Evolutionary conservation across 2,113 vertebrate genomes (phyloP).

Genomic region (Tympanuchus pallidicinctus): DNA sequence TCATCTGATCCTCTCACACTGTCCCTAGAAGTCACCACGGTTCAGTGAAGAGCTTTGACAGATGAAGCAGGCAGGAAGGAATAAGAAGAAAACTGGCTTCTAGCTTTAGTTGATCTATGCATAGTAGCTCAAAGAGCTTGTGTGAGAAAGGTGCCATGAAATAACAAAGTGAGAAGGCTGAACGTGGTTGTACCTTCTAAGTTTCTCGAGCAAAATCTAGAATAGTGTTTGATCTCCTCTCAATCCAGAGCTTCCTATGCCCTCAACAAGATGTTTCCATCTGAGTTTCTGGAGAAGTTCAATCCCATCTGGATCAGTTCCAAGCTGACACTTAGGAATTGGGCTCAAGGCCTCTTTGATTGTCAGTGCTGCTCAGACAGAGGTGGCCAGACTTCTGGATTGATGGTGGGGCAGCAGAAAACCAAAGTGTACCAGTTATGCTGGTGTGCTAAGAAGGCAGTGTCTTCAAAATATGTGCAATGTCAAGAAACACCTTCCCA

Average conservation of each 20-base stretch:
- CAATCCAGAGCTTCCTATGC: not conserved
- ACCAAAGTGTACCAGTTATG: not conserved
- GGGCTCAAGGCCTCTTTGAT: not conserved
- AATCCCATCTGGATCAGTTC: not conserved
- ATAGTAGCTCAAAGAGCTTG: not conserved
- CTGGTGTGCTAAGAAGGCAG: not conserved
- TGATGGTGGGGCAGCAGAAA: not conserved
- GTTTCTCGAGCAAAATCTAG: not conserved
- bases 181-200: not conserved
- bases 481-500: constrained; percentile 29
- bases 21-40: constrained; percentile 27
- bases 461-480: not conserved
- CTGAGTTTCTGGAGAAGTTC: not conserved
- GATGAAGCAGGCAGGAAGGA: constrained; percentile 22
- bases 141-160: not conserved
- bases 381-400: not conserved
- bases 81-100: constrained; percentile 15
- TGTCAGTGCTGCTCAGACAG: not conserved
- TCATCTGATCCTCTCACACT: constrained; percentile 41
- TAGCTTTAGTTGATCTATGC: not conserved
- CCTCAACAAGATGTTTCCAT: not conserved
- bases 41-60: constrained; percentile 34
- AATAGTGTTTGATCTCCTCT: not conserved
- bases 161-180: not conserved
- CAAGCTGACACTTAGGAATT: not conserved